Percentiles rank a stretch among this genome's conserved stretches.
These are phyloP conservation scores for Drosophila teissieri DNA, from an alignment of 1,140 invertebrate genomes.

Conservation along the genomic window DNA sequence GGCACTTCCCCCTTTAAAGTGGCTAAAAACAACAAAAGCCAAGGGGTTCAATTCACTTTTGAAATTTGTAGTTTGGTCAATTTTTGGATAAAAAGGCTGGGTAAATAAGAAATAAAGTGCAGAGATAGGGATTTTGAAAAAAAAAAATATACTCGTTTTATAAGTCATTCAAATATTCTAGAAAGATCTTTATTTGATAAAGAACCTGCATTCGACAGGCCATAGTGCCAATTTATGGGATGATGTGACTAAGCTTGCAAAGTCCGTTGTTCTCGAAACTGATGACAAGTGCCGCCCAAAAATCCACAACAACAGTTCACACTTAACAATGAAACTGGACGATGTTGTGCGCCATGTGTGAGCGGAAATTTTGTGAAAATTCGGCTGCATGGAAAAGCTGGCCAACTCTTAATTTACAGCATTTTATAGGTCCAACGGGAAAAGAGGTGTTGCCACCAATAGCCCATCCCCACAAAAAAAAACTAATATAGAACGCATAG, in stretches of 20 bases:
- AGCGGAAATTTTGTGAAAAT: constrained; percentile 54
- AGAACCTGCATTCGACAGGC: constrained; percentile 2
- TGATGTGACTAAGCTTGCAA: constrained; percentile 24
- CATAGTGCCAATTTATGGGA: constrained; percentile 15
- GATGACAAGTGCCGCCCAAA: constrained; percentile 23
- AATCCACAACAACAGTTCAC: constrained; percentile 22
- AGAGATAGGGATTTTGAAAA: background rate
- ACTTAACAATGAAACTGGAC: constrained; percentile 12
- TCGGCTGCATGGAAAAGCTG: constrained; percentile 56
- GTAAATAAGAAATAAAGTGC: background rate
- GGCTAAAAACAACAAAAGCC: no score
- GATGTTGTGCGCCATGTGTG: constrained; percentile 47
- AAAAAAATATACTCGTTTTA: background rate
- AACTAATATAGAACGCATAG: constrained; percentile 44
- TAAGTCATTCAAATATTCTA: background rate
- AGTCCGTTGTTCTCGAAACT: constrained; percentile 10
- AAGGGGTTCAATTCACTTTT: background rate
- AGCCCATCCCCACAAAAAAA: background rate
- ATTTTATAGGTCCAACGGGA: constrained; percentile 22
- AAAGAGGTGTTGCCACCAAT: constrained; percentile 1
- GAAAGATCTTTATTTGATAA: background rate
- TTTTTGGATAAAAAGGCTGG: background rate
- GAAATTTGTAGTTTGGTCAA: background rate
- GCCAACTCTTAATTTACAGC: constrained; percentile 66
- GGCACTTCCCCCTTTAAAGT: no score